Base-by-base conservation (phyloP, 1,140 invertebrate genomes). In the Drosophila rhopaloa region DNA sequence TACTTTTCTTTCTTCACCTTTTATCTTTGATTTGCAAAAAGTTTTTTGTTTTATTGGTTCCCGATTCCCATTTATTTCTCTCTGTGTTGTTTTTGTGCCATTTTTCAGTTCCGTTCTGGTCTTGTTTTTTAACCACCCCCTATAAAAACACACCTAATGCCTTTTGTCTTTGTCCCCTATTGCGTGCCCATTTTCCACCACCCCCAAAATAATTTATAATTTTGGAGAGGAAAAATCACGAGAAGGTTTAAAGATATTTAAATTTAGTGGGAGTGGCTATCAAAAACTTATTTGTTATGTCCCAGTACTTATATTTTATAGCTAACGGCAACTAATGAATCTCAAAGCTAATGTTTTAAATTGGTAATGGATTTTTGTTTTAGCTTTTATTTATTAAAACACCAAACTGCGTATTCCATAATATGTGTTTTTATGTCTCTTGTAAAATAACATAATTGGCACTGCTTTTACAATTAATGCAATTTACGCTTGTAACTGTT, bases 1-100 rank as follows among this genome's bases (percentile, higher is more conserved):
- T 60, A 61, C 32, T 41, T 51, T 58, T 47, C 53, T 71, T 58
- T 48, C 40, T 43, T 65, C 63, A 67, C 81, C 54, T 44, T 71
- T 55, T 73, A 73, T 63, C 55, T 58, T 76, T 81, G 14, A 62
- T 79, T 88, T 88, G 67, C 56, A 59, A 76, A 76, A 56, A 48
- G 38, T 32, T 70, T 70, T 72, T 55, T 37, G 53, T 50, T 54
- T 57, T 53, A 48, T 62, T 59, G 65, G 60, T 68, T 68, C 5
- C 56, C n/a, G 9, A 46, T 27, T 47, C 38, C 9, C 48, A 43
- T 61, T 51, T 54, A 10, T 63, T 56, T 65, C 27, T 53, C 46
- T 37, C 66, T 47, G 24, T 66, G 41, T 43, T 32, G 29, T 32
- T 35, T 47, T 67, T 55, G 43, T 63, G 58, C 41, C 51, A 50